Conservation (phyloP, 2,797 vertebrate genomes). For the Pseudocheirus occidentalis region DNA sequence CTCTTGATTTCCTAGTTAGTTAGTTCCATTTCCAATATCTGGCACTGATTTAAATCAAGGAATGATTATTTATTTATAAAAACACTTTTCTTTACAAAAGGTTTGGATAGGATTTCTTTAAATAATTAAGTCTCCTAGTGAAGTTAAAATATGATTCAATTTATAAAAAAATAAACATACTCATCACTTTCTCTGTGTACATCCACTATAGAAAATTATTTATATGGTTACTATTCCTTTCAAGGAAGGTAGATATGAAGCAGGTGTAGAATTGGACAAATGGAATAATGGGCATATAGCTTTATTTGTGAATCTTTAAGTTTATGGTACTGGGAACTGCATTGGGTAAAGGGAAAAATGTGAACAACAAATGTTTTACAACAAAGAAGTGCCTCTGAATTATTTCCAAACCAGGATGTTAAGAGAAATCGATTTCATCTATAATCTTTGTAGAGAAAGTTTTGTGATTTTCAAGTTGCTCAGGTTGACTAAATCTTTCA, state of each 20-base stretch:
- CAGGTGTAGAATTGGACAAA: neutral
- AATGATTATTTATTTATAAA: neutral
- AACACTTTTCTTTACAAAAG: neutral
- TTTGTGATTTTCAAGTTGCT: neutral
- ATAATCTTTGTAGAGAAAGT: neutral
- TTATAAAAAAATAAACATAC: neutral
- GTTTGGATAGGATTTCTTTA: neutral
- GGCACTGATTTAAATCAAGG: neutral
- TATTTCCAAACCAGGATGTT: neutral
- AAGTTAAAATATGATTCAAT: neutral
- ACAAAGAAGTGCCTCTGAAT: neutral
- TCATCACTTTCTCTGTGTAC: neutral
- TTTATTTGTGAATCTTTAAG: neutral
- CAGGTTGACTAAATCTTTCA: neutral
- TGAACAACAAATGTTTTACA: neutral
- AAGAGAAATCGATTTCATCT: neutral
- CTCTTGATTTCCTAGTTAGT: slow-evolving; percentile 41
- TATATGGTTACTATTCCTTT: neutral
- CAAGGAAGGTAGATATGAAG: neutral
- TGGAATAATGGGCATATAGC: neutral
- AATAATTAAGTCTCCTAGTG: neutral
- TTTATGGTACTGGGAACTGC: neutral
- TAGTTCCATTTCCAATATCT: neutral
- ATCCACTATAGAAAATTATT: neutral
- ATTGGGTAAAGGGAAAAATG: neutral